A percentile compares a stretch with the other conserved stretches of the same genome.
Conservation (phyloP, 2,113 vertebrate species). For the Saguinus imperator region DNA sequence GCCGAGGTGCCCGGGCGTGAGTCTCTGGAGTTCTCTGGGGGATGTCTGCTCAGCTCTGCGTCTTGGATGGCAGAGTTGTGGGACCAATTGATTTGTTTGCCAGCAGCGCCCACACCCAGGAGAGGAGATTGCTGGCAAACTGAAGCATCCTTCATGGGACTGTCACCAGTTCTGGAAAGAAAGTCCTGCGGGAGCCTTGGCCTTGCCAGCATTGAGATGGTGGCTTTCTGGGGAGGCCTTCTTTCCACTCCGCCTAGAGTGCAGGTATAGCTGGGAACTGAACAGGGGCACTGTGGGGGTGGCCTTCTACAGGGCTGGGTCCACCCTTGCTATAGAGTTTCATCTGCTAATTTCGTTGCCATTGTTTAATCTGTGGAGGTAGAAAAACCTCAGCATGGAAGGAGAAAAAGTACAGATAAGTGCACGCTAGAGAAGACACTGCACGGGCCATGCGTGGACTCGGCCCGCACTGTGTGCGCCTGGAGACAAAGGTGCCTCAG, state of each 20-base stretch:
- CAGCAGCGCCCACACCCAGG: conserved; percentile 9
- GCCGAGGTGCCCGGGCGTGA: conserved; percentile 79
- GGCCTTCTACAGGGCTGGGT: rapidly evolving
- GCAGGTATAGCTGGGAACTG: background rate
- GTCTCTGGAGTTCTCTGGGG: conserved; percentile 78
- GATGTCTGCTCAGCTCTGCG: conserved; percentile 77
- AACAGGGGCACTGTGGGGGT: rapidly evolving
- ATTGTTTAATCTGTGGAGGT: rapidly evolving
- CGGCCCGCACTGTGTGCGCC: rapidly evolving
- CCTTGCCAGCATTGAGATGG: background rate
- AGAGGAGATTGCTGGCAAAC: background rate
- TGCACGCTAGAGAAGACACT: rapidly evolving
- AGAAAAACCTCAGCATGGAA: background rate
- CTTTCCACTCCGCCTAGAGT: rapidly evolving
- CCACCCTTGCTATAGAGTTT: rapidly evolving
- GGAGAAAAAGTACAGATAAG: rapidly evolving
- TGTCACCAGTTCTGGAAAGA: background rate
- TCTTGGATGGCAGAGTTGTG: conserved; percentile 70
- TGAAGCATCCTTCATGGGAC: background rate
- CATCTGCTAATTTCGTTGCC: background rate
- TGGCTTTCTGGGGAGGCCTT: background rate
- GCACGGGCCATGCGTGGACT: rapidly evolving
- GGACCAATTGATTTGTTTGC: conserved; percentile 79
- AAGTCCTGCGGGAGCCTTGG: rapidly evolving
- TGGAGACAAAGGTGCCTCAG: rapidly evolving